These are phyloP conservation scores for Orthonevra nobilis DNA, from an alignment of 2,888 invertebrate genomes.

Conservation along the genomic window DNA sequence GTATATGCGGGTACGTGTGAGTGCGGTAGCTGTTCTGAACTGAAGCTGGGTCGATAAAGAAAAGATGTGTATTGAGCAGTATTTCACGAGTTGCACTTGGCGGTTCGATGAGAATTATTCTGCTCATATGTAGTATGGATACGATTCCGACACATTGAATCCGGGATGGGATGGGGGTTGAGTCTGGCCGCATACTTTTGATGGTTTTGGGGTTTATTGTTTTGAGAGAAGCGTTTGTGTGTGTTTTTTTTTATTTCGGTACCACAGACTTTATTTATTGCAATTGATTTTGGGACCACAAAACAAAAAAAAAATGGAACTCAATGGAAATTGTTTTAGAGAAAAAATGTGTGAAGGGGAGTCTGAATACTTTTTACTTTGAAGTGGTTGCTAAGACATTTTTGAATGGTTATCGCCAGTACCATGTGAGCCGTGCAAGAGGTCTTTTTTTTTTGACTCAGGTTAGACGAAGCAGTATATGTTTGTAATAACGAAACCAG, in stretches of 20 bases:
- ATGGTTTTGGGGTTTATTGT: constrained; percentile 33
- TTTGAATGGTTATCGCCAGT: too few species aligned
- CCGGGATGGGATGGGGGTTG: constrained; percentile 14
- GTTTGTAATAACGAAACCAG: too few species aligned
- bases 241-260: too few species aligned
- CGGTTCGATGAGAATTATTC: constrained; percentile 23
- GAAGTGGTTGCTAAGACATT: neutral
- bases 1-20: neutral
- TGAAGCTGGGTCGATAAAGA: constrained; percentile 39
- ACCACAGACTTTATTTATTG: constrained; percentile 23
- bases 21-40: neutral
- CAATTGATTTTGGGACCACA: constrained; percentile 30
- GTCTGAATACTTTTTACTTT: neutral
- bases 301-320: too few species aligned
- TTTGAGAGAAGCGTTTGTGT: constrained; percentile 20
- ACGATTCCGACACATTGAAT: constrained; percentile 45
- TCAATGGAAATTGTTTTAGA: constrained; percentile 18
- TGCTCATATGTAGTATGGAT: constrained; percentile 6
- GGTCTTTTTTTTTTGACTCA: too few species aligned
- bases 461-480: too few species aligned
- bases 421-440: too few species aligned
- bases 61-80: constrained; percentile 39
- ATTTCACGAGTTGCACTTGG: constrained; percentile 52
- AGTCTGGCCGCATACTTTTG: constrained; percentile 1
- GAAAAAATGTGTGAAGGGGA: constrained; percentile 2